Evolutionary conservation across 2,113 vertebrate species (phyloP).

Genomic region (Antechinus stuartii): DNA sequence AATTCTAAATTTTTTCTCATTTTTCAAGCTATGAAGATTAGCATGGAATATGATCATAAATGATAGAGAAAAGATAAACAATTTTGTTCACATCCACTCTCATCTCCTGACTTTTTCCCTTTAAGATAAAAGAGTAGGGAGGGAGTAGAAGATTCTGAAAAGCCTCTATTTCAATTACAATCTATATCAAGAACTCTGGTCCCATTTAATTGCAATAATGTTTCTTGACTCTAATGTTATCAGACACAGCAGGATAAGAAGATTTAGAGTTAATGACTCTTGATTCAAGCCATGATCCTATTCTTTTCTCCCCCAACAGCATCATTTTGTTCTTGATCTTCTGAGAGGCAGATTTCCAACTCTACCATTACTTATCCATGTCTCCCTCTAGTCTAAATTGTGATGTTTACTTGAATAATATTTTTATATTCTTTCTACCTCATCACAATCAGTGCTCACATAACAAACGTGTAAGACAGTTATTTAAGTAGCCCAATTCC

Average conservation of each 20-base stretch:
- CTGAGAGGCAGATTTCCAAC: background rate
- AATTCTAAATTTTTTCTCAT: background rate
- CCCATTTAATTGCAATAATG: constrained; percentile 9
- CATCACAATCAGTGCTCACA: rapidly evolving
- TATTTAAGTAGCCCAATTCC: background rate
- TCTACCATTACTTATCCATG: background rate
- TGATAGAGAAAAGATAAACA: background rate
- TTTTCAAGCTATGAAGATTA: constrained; percentile 40
- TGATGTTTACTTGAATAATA: background rate
- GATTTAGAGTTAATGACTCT: constrained; percentile 31
- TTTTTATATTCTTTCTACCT: background rate
- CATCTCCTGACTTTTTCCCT: background rate
- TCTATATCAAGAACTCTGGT: background rate
- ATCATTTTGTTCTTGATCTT: background rate
- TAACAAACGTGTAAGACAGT: background rate
- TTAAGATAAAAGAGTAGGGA: background rate
- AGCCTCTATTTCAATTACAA: constrained; percentile 20
- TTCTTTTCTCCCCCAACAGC: no score
- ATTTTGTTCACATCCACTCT: background rate
- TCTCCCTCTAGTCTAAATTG: background rate
- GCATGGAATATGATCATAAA: constrained; percentile 22
- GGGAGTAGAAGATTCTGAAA: background rate
- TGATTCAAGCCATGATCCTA: background rate
- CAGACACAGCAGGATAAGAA: background rate
- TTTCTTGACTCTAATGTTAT: background rate